Evolutionary conservation across 2,113 vertebrate species (phyloP), one percentile per base, ranked within the genome.

Genomic region (Brienomyrus brachyistius): DNA sequence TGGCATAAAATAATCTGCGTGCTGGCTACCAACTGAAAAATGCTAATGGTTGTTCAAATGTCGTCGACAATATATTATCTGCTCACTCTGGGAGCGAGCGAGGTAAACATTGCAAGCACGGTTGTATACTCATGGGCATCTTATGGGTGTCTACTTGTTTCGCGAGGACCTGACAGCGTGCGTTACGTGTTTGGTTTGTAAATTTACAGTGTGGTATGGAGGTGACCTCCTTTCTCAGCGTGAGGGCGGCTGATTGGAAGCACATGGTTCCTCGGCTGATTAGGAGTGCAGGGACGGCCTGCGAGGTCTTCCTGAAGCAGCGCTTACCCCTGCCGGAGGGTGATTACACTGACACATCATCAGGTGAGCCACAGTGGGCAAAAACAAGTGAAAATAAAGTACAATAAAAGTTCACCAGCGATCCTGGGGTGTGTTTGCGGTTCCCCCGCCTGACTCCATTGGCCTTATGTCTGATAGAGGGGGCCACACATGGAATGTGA

Each of bases 201-300:
- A 91, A 92, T 93, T 93, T 92, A 94, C 93, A 92, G 92, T 92
- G 90, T 91, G 91, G 88, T 92, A 92, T 92, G 94, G 93, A 90
- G 94, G 94, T 91, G 91, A 90, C 90, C 91, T 90, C 86, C 84
- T 43, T 77, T 88, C 90, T 91, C 88, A 62, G 91, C 92, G 93
- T 93, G 93, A 94, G 93, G 94, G 93, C 91, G 87, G 90, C 92
- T 90, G 93, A 94, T 93, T 94, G 91, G 89, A 94, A 93, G 88
- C 94, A 93, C 93, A 93, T 94, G 94, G 93, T 90, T 92, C 90
- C 90, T 85, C 83, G 92, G 91, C 90, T 91, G 92, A 93, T 93
- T 93, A 93, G 92, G 93, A 92, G 92, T 91, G 84, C 92, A 91
- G 92, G 91, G 90, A 92, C 74, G 45, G 15, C 66, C 59, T 1